Conservation (phyloP, 2,888 invertebrate species). For the Esperia sulphurella region DNA sequence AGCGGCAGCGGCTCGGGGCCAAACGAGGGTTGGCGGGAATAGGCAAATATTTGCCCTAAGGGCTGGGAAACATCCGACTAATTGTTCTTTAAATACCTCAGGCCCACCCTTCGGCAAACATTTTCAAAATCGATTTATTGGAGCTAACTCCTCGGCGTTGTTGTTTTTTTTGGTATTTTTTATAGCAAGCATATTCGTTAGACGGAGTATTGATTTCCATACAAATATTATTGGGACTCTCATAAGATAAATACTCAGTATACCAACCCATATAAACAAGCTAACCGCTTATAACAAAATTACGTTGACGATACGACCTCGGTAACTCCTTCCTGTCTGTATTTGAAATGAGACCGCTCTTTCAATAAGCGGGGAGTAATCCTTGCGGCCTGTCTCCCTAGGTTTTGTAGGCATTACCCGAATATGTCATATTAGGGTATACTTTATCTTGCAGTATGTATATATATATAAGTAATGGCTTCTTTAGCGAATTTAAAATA, state of each 20-base stretch:
- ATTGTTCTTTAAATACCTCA: conserved; percentile 77
- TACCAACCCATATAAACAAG: background rate
- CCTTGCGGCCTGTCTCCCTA: no score
- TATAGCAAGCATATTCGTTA: conserved; percentile 28
- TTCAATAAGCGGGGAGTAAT: no score
- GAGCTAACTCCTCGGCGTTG: conserved; percentile 49
- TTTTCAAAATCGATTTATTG: conserved; percentile 70
- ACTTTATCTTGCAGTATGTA: no score
- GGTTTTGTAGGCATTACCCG: no score
- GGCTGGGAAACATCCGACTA: conserved; percentile 73
- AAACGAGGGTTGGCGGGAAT: conserved; percentile 75
- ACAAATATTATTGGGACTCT: conserved; percentile 43
- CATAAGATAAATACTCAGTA: background rate
- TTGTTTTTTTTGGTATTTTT: conserved; percentile 50
- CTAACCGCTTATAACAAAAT: background rate
- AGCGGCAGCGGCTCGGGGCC: conserved; percentile 58
- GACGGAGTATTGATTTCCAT: conserved; percentile 44
- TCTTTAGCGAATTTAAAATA: no score
- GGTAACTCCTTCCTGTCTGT: no score
- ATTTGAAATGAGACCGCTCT: no score
- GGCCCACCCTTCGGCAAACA: conserved; percentile 68
- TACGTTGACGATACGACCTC: background rate
- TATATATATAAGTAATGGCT: no score
- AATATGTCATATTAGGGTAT: no score
- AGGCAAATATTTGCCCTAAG: conserved; percentile 72